Base-by-base conservation (phyloP, 2,113 vertebrate species). In the Orthochromis indermauri region DNA sequence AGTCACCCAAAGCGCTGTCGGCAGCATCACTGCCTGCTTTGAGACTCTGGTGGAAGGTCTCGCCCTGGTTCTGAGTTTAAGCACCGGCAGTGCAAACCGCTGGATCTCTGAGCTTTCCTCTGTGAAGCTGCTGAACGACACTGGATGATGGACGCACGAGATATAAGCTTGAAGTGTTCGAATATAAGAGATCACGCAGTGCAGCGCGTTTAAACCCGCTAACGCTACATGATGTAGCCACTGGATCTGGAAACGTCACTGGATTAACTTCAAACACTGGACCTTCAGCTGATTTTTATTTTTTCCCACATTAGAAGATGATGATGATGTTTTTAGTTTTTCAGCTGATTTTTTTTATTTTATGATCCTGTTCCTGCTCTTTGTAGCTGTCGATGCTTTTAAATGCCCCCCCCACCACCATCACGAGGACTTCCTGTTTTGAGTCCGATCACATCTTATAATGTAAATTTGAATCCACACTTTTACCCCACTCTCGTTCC, bases 251-350 rank as follows among this genome's bases (percentile, higher is more conserved):
- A 73, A 61, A 11, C 24, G 26, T 88, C 88, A 89, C 92, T 94
- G 95, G 91, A 94, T 90, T 83, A 66, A 59, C 68, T 79, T 85
- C 47, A 17, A 76, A 84, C 91, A 92, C 93, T 94, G 91, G 91
- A 94, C 66, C 37, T 81, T 83, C 28, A 68, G 26, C 24, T 66
- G 21, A 33, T 31, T 68, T 51, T 0, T 9, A 33, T 35, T 53
- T 79, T n/a, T 42, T 0, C 19, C 19, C 76, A 8, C 26, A 42
- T 17, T 19, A 28, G 33, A 88, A 12, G 31, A 84, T 4, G 26
- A 54, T 19, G 47, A 49, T 11, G 73, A 55, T 63, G 40, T 35
- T 81, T 80, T 63, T 12, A 73, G 37, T 33, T 81, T 78, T 73
- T 54, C 9, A 54, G 37, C 24, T 79, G 0, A 68, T 16, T 66